phyloP scores from a whole-genome alignment of 2,888 invertebrate genomes.

The Lysandra bellargus region DNA sequence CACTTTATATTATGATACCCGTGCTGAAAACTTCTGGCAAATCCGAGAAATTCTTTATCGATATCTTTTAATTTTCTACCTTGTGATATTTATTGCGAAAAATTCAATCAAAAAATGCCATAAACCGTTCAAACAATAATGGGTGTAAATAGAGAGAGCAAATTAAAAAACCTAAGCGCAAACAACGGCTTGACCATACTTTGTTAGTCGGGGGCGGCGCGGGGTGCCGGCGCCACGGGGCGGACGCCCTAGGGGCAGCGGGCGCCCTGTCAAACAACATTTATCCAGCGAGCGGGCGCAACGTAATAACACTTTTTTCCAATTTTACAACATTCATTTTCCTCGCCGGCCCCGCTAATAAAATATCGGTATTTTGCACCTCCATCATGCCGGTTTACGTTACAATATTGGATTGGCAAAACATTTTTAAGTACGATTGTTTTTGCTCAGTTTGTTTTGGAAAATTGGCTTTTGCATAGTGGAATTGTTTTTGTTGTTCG shows the following conservation, averaged over 20 bases:
- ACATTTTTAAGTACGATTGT: constrained; percentile 40
- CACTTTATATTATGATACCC: not conserved
- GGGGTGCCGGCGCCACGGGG: constrained; percentile 42
- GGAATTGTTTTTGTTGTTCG: constrained; percentile 4
- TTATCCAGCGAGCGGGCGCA: constrained; percentile 66
- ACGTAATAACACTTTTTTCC: constrained; percentile 66
- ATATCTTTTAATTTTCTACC: not conserved
- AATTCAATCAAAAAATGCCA: not conserved
- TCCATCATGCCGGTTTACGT: constrained; percentile 48
- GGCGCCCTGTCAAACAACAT: constrained; percentile 69
- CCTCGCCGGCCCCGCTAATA: constrained; percentile 54
- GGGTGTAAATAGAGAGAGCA: constrained; percentile 43
- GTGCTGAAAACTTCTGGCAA: not conserved
- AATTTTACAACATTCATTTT: constrained; percentile 57
- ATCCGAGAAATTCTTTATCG: not conserved
- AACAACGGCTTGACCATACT: constrained; percentile 42
- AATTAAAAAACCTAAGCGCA: constrained; percentile 45
- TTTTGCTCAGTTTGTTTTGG: constrained; percentile 35
- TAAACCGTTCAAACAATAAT: constrained; percentile 24
- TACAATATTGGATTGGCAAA: constrained; percentile 53
- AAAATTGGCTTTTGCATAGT: constrained; percentile 29
- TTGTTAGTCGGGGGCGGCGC: constrained; percentile 34
- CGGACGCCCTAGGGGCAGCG: constrained; percentile 43
- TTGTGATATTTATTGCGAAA: not conserved
- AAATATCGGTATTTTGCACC: constrained; percentile 55